Conservation (phyloP, 2,113 vertebrate genomes). For the Takifugu flavidus region DNA sequence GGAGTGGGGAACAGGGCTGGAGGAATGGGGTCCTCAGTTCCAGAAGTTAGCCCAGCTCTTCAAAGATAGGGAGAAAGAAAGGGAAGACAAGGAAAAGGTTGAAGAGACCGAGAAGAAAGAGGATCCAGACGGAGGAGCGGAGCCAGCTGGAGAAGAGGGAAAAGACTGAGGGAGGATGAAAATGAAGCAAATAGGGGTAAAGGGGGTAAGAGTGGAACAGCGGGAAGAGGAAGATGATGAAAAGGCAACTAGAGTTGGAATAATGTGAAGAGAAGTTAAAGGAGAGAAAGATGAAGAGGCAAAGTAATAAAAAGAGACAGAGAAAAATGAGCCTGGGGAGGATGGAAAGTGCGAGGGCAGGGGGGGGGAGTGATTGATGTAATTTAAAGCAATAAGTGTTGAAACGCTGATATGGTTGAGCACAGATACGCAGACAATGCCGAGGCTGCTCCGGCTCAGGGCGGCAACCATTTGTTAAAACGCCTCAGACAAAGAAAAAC, state of each 20-base stretch:
- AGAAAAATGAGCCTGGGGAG: slow-evolving; percentile 71
- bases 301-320: slow-evolving; percentile 75
- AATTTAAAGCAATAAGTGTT: slow-evolving; percentile 83
- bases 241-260: slow-evolving; percentile 64
- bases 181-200: slow-evolving; percentile 54
- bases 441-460: slow-evolving; percentile 58
- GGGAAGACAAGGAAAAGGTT: slow-evolving; percentile 50
- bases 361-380: slow-evolving; percentile 76
- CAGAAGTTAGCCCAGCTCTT: slow-evolving; percentile 85
- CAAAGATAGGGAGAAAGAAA: slow-evolving; percentile 72
- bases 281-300: slow-evolving; percentile 73
- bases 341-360: slow-evolving; percentile 53
- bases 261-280: slow-evolving; percentile 75
- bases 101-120: slow-evolving; percentile 34
- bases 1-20: slow-evolving; percentile 73
- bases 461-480: slow-evolving; percentile 69
- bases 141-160: slow-evolving; percentile 34
- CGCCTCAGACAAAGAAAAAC: slow-evolving; percentile 65
- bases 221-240: slow-evolving; percentile 63
- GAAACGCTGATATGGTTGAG: slow-evolving; percentile 71
- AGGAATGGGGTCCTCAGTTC: slow-evolving; percentile 87
- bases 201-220: slow-evolving; percentile 39
- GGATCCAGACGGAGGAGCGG: slow-evolving; percentile 28
- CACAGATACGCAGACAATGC: slow-evolving; percentile 67
- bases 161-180: slow-evolving; percentile 53